phyloP scores from a whole-genome alignment of 2,888 invertebrate genomes.

The Anarsia innoxiella region DNA sequence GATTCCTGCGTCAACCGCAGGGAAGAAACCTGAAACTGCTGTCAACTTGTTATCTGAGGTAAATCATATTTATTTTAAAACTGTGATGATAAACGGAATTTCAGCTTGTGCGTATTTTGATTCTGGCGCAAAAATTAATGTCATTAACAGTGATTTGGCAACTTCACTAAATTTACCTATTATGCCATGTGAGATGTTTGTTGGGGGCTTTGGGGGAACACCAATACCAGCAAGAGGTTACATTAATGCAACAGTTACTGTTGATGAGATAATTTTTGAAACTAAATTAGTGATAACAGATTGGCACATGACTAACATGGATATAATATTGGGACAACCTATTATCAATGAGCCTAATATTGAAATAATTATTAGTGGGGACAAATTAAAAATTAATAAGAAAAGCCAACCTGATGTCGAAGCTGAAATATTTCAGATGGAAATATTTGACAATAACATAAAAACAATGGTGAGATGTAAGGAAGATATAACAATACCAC shows the following conservation, averaged over 20 bases:
- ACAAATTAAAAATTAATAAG: not conserved
- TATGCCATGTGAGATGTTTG: not conserved
- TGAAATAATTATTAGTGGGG: not conserved
- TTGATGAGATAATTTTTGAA: not conserved
- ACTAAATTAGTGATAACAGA: not conserved
- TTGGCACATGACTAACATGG: not conserved
- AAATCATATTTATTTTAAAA: not conserved
- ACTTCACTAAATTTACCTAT: not conserved
- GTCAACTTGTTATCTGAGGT: not conserved
- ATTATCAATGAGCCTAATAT: not conserved
- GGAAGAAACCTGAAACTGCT: not conserved
- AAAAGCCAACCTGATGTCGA: not conserved
- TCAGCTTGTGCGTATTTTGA: not conserved
- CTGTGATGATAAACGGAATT: not conserved
- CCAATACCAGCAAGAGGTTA: not conserved
- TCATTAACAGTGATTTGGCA: not conserved
- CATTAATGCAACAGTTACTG: not conserved
- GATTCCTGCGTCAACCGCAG: not conserved
- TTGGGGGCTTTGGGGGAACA: not conserved
- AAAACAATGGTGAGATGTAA: not conserved
- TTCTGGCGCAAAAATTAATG: conserved; percentile 5
- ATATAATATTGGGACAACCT: not conserved
- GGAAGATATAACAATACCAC: not conserved
- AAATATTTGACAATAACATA: not conserved
- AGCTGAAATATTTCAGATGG: not conserved